Conservation (phyloP, 2,888 invertebrate genomes). For the Macrosiphum euphorbiae region DNA sequence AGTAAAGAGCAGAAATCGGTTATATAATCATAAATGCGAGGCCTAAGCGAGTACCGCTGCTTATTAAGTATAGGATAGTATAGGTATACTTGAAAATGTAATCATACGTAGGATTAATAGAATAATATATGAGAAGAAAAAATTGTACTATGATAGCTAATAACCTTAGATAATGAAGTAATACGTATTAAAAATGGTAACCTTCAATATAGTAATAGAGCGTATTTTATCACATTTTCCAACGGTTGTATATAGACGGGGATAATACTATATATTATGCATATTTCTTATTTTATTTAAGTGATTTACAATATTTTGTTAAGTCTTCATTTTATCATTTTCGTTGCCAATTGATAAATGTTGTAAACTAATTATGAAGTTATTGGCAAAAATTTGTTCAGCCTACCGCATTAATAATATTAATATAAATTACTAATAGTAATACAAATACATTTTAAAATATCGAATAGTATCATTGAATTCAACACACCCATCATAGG, state of each 20-base stretch:
- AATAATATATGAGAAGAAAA: neutral
- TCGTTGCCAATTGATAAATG: neutral
- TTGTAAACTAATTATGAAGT: neutral
- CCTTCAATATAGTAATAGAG: neutral
- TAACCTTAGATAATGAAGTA: neutral
- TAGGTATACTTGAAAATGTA: neutral
- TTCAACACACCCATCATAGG: too few species aligned
- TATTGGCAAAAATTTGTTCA: neutral
- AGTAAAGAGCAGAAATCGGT: neutral
- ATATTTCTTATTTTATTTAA: neutral
- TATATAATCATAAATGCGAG: neutral
- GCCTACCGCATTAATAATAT: neutral
- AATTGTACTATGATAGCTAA: too few species aligned
- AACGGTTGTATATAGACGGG: too few species aligned
- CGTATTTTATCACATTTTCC: neutral
- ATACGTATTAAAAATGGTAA: neutral
- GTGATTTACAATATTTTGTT: neutral
- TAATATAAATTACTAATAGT: neutral
- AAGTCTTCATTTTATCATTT: neutral
- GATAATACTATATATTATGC: neutral
- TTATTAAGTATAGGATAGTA: neutral
- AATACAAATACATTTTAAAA: neutral
- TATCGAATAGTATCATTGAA: neutral
- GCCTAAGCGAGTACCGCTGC: neutral
- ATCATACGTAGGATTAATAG: neutral